These are phyloP conservation scores for Conus ventricosus DNA, from an alignment of 1,140 invertebrate genomes.

Conservation along the genomic window DNA sequence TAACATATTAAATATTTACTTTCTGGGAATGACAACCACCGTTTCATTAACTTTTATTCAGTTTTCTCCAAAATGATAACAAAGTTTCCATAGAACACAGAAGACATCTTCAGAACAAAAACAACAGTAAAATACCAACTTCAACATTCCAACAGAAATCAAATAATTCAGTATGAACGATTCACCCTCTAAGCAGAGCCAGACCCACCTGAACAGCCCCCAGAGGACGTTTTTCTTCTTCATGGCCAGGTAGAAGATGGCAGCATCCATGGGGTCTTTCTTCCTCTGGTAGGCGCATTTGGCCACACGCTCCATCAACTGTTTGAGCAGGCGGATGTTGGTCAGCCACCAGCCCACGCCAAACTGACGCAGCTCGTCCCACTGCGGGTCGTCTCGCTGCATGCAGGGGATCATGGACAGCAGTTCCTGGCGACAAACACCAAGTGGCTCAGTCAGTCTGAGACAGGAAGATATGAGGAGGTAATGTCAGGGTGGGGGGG, in stretches of 20 bases:
- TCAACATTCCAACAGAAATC: no score
- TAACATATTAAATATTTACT: no score
- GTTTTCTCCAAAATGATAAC: no score
- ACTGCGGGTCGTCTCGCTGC: constrained; percentile 82
- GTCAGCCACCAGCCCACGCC: constrained; percentile 98
- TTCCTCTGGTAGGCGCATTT: constrained; percentile 92
- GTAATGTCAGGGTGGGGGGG: no score
- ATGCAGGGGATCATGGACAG: constrained; percentile 89
- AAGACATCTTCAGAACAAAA: no score
- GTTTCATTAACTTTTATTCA: no score
- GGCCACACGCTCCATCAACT: constrained; percentile 80
- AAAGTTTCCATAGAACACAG: no score
- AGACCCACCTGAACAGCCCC: constrained; percentile 89
- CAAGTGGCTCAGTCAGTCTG: not conserved
- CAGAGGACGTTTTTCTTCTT: constrained; percentile 98
- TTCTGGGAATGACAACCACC: no score
- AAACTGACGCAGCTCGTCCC: constrained; percentile 93
- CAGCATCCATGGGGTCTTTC: constrained; percentile 96
- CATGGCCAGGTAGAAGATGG: constrained; percentile 98
- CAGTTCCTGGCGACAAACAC: constrained; percentile 75
- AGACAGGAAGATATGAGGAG: not conserved
- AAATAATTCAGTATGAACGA: no score
- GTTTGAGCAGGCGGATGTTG: constrained; percentile 87
- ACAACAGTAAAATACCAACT: no score
- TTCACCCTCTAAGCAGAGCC: no score